Conservation (phyloP, 35 echinoderm and acorn worm species). For the Hemicentrotus pulcherrimus region DNA sequence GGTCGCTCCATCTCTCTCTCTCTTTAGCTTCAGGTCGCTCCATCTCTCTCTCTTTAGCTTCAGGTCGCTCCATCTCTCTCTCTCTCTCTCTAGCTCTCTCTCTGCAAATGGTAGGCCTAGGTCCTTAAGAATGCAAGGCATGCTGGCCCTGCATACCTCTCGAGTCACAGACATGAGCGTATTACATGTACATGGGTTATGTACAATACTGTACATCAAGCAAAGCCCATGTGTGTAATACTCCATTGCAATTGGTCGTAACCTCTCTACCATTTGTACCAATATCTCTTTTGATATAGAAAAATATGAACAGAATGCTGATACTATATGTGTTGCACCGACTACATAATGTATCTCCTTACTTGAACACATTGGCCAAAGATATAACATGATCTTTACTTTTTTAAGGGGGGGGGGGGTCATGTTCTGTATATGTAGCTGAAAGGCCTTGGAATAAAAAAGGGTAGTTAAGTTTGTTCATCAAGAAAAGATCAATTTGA, state of each 20-base stretch:
- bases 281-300: too few species aligned
- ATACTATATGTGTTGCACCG: too few species aligned
- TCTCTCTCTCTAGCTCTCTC: neutral
- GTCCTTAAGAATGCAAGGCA: constrained; percentile 35
- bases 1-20: neutral
- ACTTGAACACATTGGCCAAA: too few species aligned
- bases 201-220: neutral
- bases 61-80: neutral
- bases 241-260: neutral
- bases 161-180: neutral
- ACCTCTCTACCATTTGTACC: neutral
- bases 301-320: too few species aligned
- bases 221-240: neutral
- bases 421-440: too few species aligned
- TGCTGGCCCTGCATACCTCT: constrained; percentile 21
- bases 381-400: too few species aligned
- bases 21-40: neutral
- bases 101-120: constrained; percentile 43
- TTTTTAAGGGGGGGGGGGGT: too few species aligned
- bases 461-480: too few species aligned
- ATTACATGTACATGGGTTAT: neutral
- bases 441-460: too few species aligned
- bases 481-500: too few species aligned
- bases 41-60: neutral
- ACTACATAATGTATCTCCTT: too few species aligned